Evolutionary conservation across 64 coral and sea anemone genomes (phyloP), one percentile per base, ranked within the genome.

Genomic region (Pachyseris speciosa): DNA sequence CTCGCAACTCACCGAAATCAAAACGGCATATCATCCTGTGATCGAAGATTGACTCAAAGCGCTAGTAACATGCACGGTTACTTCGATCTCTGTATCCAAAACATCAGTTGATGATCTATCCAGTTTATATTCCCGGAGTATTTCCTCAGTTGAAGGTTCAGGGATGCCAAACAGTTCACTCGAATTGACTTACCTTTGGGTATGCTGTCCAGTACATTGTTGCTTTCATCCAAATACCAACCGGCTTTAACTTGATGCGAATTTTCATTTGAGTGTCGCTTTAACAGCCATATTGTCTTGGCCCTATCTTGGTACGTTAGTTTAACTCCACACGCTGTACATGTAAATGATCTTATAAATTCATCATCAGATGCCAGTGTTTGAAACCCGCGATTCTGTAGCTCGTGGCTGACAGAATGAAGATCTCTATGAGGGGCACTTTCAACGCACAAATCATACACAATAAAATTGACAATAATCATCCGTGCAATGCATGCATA

Each of bases 301-400:
- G 0, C 65, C n/a, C 37, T 67, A 27, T 86, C 48, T 7, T 24
- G 1, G 32, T 43, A 86, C 4, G 50, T 87, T 55, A 87, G 53
- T n/a, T 42, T 87, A 20, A 61, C 48, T 9, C 30, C 40, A 61
- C 69, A 88, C 13, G 69, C 13, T 3, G 45, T 69, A 87, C 85
- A 73, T 22, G 33, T 71, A 13, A 87, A 58, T 31, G 40, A 72
- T 13, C 27, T 87, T 73, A 74, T 26, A 67, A 87, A 87, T 74
- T 72, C 37, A 38, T 57, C 48, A 33, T 52, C 25, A 20, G 85
- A 80, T 55, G 45, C 34, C 53, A 80, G 31, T 28, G 75, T 79
- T 80, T 49, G 75, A 55, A 79, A 80, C 27, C 48, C 75, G 28
- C 48, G 53, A 33, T 49, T 34, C 32, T 55, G 37, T 5, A 80